Evolutionary conservation across 2,797 vertebrate genomes (phyloP).

Genomic region (Tadarida brasiliensis): DNA sequence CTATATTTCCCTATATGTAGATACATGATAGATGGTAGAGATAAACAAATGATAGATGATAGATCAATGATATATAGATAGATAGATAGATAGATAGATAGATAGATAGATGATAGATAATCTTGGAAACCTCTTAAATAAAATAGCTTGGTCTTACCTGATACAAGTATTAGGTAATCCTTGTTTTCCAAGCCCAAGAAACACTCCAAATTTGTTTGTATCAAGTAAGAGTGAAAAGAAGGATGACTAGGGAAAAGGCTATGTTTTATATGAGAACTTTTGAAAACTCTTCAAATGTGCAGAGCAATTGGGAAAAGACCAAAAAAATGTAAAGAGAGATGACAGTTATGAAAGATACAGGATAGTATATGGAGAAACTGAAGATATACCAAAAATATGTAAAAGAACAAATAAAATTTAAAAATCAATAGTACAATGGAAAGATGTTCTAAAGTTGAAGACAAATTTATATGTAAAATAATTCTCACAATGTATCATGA

Average conservation of each 20-base stretch:
- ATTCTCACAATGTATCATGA: background rate
- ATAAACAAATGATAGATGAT: background rate
- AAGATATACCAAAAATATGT: background rate
- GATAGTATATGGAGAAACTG: background rate
- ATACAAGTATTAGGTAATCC: background rate
- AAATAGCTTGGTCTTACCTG: background rate
- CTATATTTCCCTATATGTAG: background rate
- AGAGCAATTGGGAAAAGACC: slow-evolving; percentile 12
- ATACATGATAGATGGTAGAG: background rate
- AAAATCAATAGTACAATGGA: background rate
- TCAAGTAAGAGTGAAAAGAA: background rate
- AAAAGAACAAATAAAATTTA: slow-evolving; percentile 33
- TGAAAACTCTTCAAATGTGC: slow-evolving; percentile 31
- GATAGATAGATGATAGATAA: background rate
- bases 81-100: background rate
- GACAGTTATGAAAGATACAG: background rate
- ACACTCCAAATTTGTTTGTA: background rate
- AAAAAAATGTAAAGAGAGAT: background rate
- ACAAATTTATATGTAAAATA: slow-evolving; percentile 36
- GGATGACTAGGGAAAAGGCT: background rate
- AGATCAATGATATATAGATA: background rate
- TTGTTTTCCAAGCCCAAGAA: background rate
- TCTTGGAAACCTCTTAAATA: background rate
- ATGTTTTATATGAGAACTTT: background rate
- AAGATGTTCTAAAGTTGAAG: slow-evolving; percentile 6